These are phyloP conservation scores for Oryzias javanicus DNA, from an alignment of 2,113 vertebrate species.

Conservation along the genomic window DNA sequence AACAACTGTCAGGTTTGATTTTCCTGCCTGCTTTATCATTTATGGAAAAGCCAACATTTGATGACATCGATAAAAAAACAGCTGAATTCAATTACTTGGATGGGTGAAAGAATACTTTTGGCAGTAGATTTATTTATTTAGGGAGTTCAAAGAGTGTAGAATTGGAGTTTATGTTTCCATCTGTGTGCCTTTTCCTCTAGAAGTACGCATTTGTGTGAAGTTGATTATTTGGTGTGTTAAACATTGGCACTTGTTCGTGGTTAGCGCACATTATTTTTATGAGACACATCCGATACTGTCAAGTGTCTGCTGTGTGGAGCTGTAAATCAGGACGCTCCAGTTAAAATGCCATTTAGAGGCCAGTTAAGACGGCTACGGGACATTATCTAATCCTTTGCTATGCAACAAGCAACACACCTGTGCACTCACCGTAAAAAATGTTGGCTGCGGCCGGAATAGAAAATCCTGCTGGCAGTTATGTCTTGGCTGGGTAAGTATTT, in stretches of 20 bases:
- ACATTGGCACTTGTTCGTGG: conserved; percentile 13
- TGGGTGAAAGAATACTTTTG: too few species aligned
- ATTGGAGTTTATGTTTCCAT: background rate
- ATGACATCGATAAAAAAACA: too few species aligned
- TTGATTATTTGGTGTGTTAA: conserved; percentile 25
- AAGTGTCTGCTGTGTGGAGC: conserved; percentile 1
- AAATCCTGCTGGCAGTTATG: conserved; percentile 24
- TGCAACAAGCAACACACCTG: conserved; percentile 28
- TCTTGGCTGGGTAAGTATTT: conserved; percentile 44
- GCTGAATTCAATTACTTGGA: too few species aligned
- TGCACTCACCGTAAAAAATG: conserved; percentile 27
- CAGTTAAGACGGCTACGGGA: conserved; percentile 12
- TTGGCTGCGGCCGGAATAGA: conserved; percentile 12
- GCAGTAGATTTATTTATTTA: too few species aligned
- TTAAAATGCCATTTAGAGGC: conserved; percentile 19
- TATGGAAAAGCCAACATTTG: too few species aligned
- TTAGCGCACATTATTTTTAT: conserved; percentile 33
- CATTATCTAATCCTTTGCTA: conserved; percentile 4
- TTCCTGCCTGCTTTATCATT: too few species aligned
- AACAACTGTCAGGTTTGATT: too few species aligned
- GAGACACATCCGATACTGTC: conserved; percentile 17
- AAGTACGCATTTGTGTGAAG: conserved; percentile 2
- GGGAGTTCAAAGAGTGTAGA: background rate
- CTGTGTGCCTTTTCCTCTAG: conserved; percentile 14
- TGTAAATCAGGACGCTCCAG: conserved; percentile 20